These are phyloP conservation scores for Diorhabda sublineata DNA, from an alignment of 1,140 invertebrate species.

Conservation along the genomic window DNA sequence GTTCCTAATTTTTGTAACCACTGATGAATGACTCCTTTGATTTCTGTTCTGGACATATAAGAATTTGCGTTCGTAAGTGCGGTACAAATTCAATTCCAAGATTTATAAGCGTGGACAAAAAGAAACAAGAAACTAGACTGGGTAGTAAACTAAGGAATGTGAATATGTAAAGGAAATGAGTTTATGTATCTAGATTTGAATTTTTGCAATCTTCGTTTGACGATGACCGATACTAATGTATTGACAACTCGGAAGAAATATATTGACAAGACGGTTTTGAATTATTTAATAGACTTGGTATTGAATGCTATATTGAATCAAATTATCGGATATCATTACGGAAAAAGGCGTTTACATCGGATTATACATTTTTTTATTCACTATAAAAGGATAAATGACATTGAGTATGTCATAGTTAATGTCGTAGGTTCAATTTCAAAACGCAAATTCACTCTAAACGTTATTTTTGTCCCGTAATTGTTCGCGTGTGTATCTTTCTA, in stretches of 20 bases:
- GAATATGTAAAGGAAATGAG: neutral
- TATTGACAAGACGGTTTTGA: neutral
- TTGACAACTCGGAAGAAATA: neutral
- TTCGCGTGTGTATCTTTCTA: too few relatives aligned
- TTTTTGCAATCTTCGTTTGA: neutral
- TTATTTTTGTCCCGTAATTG: too few relatives aligned
- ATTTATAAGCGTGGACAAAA: constrained; percentile 1
- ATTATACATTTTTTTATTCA: too few relatives aligned
- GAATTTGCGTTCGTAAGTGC: neutral
- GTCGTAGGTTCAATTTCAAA: too few relatives aligned
- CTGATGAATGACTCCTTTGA: constrained; percentile 2
- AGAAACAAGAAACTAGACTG: neutral
- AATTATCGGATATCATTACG: too few relatives aligned
- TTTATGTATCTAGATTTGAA: neutral
- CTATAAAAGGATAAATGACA: too few relatives aligned
- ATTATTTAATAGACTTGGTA: neutral
- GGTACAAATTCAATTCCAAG: neutral
- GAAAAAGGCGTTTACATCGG: too few relatives aligned
- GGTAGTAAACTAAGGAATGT: neutral
- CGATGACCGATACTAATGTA: neutral
- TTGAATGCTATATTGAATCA: too few relatives aligned
- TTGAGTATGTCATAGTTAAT: too few relatives aligned
- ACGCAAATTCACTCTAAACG: too few relatives aligned
- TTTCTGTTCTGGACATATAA: neutral
- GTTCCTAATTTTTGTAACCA: too few relatives aligned